phyloP scores from a whole-genome alignment of 2,888 invertebrate species.

The Halictus ligatus region DNA sequence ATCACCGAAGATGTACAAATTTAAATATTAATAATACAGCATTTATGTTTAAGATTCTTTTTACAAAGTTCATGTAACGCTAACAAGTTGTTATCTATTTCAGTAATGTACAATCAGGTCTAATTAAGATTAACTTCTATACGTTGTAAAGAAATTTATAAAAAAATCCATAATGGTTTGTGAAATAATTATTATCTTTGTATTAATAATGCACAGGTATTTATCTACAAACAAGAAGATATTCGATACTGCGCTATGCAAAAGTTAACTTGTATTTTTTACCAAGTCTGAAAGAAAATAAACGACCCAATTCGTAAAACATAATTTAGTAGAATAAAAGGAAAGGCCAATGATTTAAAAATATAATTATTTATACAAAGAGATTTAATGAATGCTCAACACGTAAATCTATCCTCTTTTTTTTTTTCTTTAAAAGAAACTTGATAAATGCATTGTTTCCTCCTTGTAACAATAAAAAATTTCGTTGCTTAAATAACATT shows the following conservation, averaged over 20 bases:
- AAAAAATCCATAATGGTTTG: slow-evolving; percentile 11
- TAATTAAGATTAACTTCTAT: slow-evolving; percentile 63
- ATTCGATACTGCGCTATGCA: slow-evolving; percentile 27
- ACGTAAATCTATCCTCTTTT: slow-evolving; percentile 31
- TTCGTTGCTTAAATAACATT: slow-evolving; percentile 34
- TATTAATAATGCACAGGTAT: slow-evolving; percentile 30
- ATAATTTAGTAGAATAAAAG: slow-evolving; percentile 7
- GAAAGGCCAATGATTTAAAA: slow-evolving; percentile 43
- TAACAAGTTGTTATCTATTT: slow-evolving; percentile 74
- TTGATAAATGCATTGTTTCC: slow-evolving; percentile 41
- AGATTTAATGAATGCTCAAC: slow-evolving; percentile 50
- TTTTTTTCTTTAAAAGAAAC: slow-evolving; percentile 29
- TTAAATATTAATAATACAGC: slow-evolving; percentile 76
- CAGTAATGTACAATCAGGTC: slow-evolving; percentile 70
- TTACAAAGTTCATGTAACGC: slow-evolving; percentile 76
- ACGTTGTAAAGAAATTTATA: slow-evolving; percentile 53
- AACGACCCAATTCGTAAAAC: slow-evolving; percentile 11
- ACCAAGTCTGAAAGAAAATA: slow-evolving; percentile 4
- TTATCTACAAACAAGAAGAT: slow-evolving; percentile 27
- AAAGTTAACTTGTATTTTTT: slow-evolving; percentile 29
- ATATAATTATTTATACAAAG: slow-evolving; percentile 50
- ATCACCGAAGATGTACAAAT: slow-evolving; percentile 79
- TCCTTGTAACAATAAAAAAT: slow-evolving; percentile 44
- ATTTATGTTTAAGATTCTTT: slow-evolving; percentile 76
- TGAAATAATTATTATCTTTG: slow-evolving; percentile 27